These are phyloP conservation scores for Lepilemur ruficaudatus DNA, from an alignment of 2,797 vertebrate species.

Conservation along the genomic window DNA sequence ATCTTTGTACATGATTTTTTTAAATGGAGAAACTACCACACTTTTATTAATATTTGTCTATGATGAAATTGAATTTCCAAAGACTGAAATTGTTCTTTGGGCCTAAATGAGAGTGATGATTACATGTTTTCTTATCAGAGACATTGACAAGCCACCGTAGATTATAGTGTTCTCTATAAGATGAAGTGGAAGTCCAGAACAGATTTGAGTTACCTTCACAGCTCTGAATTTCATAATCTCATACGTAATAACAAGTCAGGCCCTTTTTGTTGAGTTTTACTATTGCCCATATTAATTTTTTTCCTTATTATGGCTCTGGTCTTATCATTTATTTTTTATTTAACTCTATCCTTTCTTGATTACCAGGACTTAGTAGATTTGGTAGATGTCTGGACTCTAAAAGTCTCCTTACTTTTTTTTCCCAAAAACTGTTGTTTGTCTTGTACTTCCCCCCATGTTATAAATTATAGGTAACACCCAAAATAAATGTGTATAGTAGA, in stretches of 20 bases:
- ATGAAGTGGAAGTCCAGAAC: background rate
- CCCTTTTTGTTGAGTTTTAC: background rate
- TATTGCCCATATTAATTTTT: background rate
- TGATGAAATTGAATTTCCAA: conserved; percentile 35
- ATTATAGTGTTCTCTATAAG: background rate
- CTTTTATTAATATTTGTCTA: background rate
- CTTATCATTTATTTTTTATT: conserved; percentile 27
- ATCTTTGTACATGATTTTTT: background rate
- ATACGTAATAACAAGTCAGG: background rate
- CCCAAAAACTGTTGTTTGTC: background rate
- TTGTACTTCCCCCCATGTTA: background rate
- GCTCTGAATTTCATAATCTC: conserved; percentile 5
- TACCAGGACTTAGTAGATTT: background rate
- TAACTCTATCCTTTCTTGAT: conserved; percentile 2
- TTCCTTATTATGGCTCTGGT: background rate
- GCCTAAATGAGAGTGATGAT: background rate
- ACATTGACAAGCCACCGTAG: background rate
- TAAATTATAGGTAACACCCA: background rate
- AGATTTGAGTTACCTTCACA: background rate
- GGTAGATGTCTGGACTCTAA: background rate
- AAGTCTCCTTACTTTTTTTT: background rate
- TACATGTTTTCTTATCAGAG: background rate
- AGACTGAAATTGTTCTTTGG: conserved; percentile 12
- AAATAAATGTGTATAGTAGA: conserved; percentile 29
- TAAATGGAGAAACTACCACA: background rate